Percentiles rank a stretch among this genome's conserved stretches.
phyloP scores from a whole-genome alignment of 2,888 invertebrate species.

The Abrostola triplasia region DNA sequence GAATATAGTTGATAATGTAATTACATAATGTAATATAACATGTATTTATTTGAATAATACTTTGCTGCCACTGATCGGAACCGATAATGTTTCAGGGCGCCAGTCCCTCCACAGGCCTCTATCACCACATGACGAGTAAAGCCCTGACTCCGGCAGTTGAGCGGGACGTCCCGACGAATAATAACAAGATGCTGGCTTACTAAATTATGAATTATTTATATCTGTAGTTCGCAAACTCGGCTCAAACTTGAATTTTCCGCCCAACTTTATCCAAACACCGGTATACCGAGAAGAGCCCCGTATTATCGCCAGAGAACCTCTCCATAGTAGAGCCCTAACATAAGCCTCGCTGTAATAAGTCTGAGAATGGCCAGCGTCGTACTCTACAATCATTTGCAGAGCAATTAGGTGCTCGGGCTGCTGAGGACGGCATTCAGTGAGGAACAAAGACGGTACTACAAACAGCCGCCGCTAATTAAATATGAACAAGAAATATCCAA shows the following conservation, averaged over 20 bases:
- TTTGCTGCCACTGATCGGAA: no score
- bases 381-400: slow-evolving; percentile 28
- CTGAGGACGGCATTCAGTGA: slow-evolving; percentile 20
- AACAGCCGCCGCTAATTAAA: slow-evolving; percentile 47
- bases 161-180: neutral
- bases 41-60: no score
- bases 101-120: slow-evolving; percentile 1
- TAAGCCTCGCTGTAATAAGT: slow-evolving; percentile 3
- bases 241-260: slow-evolving; percentile 3
- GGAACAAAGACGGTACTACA: slow-evolving; percentile 35
- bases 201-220: slow-evolving; percentile 23
- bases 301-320: neutral
- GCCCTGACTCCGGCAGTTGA: neutral
- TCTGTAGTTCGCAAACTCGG: neutral
- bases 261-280: slow-evolving; percentile 8
- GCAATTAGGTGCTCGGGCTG: slow-evolving; percentile 17
- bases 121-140: slow-evolving; percentile 2
- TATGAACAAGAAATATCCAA: slow-evolving; percentile 53
- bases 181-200: slow-evolving; percentile 14
- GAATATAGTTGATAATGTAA: neutral
- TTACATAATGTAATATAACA: no score
- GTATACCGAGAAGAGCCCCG: neutral
- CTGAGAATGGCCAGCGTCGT: neutral
- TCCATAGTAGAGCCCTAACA: slow-evolving; percentile 2
- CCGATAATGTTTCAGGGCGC: neutral